Evolutionary conservation across 2,113 vertebrate species (phyloP), one percentile per base, ranked within the genome.

Genomic region (Myrmecophaga tridactyla): DNA sequence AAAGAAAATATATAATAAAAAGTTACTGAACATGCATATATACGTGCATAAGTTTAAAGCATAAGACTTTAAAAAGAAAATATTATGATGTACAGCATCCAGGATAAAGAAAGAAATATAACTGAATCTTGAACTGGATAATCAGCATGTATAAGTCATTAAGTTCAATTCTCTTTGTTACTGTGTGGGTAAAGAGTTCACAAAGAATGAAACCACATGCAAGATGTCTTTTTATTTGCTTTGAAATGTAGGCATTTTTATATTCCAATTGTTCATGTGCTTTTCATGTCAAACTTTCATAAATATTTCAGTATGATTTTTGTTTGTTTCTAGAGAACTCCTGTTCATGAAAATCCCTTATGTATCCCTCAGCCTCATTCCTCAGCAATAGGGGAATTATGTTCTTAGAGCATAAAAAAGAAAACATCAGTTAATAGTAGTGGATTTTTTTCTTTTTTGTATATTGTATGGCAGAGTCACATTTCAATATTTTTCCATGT

Each of bases 241-340:
- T 67, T 82, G 48, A 67, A n/a, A 86, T 77, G 48, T 84, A 89
- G 62, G 41, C 8, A n/a, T 86, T 94, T 96, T 87, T 46, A 39
- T 56, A 86, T 46, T 67, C 43, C 81, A 11, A 91, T 62, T 62
- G 18, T 39, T 67, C 43, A 36, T 25, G 4, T 65, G 70, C n/a
- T 51, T 43, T 78, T 80, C 60, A 63, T 53, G 56, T 4, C 53
- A 91, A 43, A 1, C 23, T 91, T 60, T 78, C 62, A 53, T 43
- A 72, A 78, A 60, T 69, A 85, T 67, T 91, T 94, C 34, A 56
- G 20, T 41, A 67, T 34, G 27, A 80, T 69, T n/a, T 76, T 77
- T 83, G 13, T 51, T 39, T 86, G 10, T 62, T 75, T 86, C 73
- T 81, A 73, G 20, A 81, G 9, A 76, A 92, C 23, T 53, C 12